A percentile compares a stretch with the other conserved stretches of the same genome.
These are phyloP conservation scores for Arctocebus calabarensis DNA, from an alignment of 2,797 vertebrate genomes.

Conservation along the genomic window DNA sequence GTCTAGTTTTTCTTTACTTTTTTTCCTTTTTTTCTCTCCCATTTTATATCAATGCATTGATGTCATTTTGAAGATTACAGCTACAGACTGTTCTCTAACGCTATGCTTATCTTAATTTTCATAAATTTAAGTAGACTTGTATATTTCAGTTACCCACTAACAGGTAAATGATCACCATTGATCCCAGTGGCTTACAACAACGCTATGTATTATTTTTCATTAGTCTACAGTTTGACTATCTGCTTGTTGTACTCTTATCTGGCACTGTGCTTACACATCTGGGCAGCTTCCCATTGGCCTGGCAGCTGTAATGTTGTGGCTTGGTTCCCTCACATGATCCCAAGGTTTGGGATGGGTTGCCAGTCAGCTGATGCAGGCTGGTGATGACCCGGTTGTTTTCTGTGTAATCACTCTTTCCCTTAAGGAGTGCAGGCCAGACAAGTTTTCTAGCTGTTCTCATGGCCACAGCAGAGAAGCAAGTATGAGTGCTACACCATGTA, in stretches of 20 bases:
- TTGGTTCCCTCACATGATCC: not conserved
- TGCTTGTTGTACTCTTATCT: not conserved
- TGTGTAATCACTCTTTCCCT: no score
- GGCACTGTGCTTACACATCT: no score
- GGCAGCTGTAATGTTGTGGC: not conserved
- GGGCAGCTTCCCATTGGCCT: not conserved
- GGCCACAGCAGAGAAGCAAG: not conserved
- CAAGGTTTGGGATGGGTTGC: not conserved
- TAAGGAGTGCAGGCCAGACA: not conserved
- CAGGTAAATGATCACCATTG: not conserved
- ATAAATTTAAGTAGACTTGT: not conserved
- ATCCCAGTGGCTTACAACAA: not conserved
- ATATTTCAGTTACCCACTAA: not conserved
- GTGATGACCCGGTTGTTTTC: not conserved
- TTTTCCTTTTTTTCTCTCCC: not conserved
- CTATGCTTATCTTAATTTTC: not conserved
- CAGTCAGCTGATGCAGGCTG: not conserved
- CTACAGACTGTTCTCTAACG: not conserved
- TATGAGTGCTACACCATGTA: not conserved
- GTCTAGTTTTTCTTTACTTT: no score
- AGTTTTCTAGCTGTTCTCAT: not conserved
- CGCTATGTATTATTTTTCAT: not conserved
- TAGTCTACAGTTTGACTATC: not conserved
- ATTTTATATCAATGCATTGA: not conserved
- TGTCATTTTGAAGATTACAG: not conserved